Percentiles rank a stretch among this genome's conserved stretches.
These are phyloP conservation scores for Baronia brevicornis DNA, from an alignment of 2,888 invertebrate genomes.

Conservation along the genomic window DNA sequence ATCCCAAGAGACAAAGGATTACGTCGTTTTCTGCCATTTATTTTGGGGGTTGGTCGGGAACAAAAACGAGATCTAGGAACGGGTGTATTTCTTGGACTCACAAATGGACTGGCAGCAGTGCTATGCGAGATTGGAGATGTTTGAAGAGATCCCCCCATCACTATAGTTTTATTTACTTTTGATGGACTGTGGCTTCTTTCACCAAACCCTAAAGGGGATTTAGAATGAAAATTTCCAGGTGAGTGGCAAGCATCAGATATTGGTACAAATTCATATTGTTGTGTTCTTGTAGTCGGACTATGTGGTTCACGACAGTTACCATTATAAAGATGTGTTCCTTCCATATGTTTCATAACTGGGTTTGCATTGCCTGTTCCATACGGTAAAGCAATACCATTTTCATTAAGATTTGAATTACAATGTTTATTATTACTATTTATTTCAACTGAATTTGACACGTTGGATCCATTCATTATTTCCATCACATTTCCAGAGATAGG, in stretches of 20 bases:
- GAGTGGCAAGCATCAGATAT: conserved; percentile 88
- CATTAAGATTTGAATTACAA: conserved; percentile 33
- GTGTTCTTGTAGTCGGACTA: conserved; percentile 84
- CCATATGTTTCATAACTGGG: conserved; percentile 32
- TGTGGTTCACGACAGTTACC: conserved; percentile 76
- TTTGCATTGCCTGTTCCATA: conserved; percentile 34
- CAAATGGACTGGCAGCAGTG: conserved; percentile 85
- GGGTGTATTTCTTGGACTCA: conserved; percentile 86
- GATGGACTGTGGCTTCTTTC: conserved; percentile 55
- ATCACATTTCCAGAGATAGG: conserved; percentile 32
- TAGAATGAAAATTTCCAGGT: conserved; percentile 67
- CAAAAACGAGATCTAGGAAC: conserved; percentile 79
- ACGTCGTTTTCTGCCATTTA: conserved; percentile 51
- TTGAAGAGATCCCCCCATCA: conserved; percentile 60
- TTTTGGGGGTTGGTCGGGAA: conserved; percentile 67
- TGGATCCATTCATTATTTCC: conserved; percentile 35
- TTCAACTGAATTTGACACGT: conserved; percentile 30
- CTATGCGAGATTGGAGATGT: conserved; percentile 76
- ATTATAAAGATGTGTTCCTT: conserved; percentile 45
- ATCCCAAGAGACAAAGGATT: conserved; percentile 52
- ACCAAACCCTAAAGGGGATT: conserved; percentile 57
- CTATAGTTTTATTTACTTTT: conserved; percentile 45
- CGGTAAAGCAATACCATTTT: conserved; percentile 41
- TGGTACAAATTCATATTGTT: conserved; percentile 90
- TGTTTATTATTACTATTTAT: conserved; percentile 33